Conservation (phyloP, 1,140 invertebrate genomes). For the Drosophila albomicans region DNA sequence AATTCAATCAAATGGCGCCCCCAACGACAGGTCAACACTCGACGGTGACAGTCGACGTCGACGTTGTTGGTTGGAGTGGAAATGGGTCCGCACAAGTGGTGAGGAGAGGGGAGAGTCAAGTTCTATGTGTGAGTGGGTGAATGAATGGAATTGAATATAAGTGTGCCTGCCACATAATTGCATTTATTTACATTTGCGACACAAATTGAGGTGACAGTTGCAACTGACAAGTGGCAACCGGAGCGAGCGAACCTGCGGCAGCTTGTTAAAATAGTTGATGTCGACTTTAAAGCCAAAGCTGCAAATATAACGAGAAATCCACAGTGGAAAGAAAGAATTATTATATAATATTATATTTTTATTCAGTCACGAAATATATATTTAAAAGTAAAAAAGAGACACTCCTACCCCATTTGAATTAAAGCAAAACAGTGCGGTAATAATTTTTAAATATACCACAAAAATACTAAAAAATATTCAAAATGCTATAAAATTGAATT, state of each 20-base stretch:
- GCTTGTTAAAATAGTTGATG: slow-evolving; percentile 3
- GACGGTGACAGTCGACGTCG: slow-evolving; percentile 10
- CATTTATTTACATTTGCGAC: slow-evolving; percentile 55
- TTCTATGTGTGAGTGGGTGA: slow-evolving; percentile 1
- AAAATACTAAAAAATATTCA: no score
- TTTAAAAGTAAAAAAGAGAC: no score
- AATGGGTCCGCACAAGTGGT: background rate
- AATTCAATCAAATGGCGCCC: slow-evolving; percentile 49
- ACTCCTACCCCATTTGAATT: no score
- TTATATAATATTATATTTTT: no score
- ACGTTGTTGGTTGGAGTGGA: slow-evolving; percentile 7
- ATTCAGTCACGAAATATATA: no score
- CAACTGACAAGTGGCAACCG: slow-evolving; percentile 20
- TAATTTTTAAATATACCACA: no score
- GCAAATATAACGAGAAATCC: background rate
- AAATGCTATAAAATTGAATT: no score
- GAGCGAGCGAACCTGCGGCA: background rate
- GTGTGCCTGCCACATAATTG: slow-evolving; percentile 42
- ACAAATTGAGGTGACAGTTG: slow-evolving; percentile 47
- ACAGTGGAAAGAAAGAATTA: no score
- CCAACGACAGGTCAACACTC: slow-evolving; percentile 43
- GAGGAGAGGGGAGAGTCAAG: background rate
- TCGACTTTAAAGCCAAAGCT: slow-evolving; percentile 15
- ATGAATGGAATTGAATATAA: slow-evolving; percentile 22
- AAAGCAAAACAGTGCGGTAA: no score